These are phyloP conservation scores for Neodon shergylaensis DNA, from an alignment of 2,113 vertebrate species.

Conservation along the genomic window DNA sequence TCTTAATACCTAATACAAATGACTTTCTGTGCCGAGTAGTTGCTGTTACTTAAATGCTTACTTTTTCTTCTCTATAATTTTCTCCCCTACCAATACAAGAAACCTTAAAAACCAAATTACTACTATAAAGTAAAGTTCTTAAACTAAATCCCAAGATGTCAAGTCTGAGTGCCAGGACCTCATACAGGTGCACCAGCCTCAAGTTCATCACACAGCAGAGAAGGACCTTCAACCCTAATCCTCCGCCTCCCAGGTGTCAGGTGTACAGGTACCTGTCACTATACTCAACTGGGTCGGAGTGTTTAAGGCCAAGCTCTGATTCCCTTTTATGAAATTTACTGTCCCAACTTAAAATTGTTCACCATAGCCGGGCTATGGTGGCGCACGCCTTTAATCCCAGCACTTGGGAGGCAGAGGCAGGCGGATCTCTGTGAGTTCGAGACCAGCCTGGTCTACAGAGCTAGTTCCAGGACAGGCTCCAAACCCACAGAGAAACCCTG, in stretches of 20 bases:
- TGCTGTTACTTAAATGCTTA: constrained; percentile 37
- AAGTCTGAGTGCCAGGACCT: background rate
- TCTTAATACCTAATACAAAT: background rate
- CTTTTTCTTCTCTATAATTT: background rate
- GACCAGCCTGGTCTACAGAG: background rate
- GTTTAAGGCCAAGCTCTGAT: background rate
- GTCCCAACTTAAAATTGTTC: constrained; percentile 14
- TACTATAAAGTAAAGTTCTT: background rate
- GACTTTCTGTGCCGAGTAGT: constrained; percentile 5
- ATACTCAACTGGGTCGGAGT: background rate
- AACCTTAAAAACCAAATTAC: background rate
- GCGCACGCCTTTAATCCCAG: too few species aligned
- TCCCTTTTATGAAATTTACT: constrained; percentile 14
- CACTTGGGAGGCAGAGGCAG: too few species aligned
- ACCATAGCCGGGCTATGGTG: too few species aligned
- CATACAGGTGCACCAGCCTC: background rate
- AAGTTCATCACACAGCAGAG: background rate
- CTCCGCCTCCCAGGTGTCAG: background rate
- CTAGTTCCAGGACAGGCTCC: too few species aligned
- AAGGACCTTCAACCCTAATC: background rate
- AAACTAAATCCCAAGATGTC: constrained; percentile 12
- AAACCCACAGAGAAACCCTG: too few species aligned
- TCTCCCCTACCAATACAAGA: background rate
- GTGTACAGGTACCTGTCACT: background rate
- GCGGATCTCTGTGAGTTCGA: too few species aligned